A percentile compares a stretch with the other conserved stretches of the same genome.
phyloP scores from a whole-genome alignment of 2,797 vertebrate genomes.

The Notamacropus eugenii region DNA sequence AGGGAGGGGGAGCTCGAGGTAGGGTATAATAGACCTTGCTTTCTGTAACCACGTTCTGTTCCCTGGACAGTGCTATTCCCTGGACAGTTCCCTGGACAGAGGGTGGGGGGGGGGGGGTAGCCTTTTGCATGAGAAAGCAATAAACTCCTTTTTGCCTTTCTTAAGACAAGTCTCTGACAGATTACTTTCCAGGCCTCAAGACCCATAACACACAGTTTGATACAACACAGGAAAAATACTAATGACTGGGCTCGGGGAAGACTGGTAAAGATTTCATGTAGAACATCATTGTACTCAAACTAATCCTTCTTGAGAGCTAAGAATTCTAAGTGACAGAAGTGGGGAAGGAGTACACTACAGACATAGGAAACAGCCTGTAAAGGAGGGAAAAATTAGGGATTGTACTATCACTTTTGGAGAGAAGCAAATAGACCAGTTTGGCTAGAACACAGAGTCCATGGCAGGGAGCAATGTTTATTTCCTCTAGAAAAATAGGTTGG shows the following conservation, averaged over 20 bases:
- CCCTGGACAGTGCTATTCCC: no score
- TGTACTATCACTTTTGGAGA: not conserved
- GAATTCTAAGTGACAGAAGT: not conserved
- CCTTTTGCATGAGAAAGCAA: no score
- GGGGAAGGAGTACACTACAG: not conserved
- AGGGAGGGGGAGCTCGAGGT: no score
- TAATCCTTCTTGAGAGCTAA: not conserved
- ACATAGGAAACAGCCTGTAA: not conserved
- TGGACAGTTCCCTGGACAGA: no score
- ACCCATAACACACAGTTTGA: no score
- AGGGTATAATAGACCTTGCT: no score
- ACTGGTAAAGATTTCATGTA: not conserved
- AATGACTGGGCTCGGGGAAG: not conserved
- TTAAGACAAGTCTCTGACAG: no score
- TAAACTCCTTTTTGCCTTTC: no score
- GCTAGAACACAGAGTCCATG: not conserved
- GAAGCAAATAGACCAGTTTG: not conserved
- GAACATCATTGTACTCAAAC: not conserved
- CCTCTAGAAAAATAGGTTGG: not conserved
- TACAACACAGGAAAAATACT: not conserved
- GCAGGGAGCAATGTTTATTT: not conserved
- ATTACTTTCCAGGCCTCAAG: no score
- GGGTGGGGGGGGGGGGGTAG: no score
- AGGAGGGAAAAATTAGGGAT: not conserved
- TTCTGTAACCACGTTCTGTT: no score